Evolutionary conservation across 2,888 invertebrate genomes (phyloP), one percentile per base, ranked within the genome.

Genomic region (Capitulum mitella): DNA sequence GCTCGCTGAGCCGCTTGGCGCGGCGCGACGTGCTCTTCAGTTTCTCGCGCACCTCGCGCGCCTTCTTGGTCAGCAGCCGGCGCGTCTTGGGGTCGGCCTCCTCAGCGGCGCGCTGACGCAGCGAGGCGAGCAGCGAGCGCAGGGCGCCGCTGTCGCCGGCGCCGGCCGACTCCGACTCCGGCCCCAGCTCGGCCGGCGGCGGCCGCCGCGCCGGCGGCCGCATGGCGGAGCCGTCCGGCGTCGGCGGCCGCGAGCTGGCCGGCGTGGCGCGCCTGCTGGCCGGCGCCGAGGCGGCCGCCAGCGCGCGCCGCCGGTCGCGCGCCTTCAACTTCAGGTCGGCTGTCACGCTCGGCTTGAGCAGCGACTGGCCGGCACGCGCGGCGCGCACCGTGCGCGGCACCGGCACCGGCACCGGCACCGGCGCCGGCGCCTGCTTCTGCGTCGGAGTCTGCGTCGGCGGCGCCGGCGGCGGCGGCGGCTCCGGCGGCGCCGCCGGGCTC

Each of bases 351-450:
- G 90, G 89, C 48, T 86, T 87, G 6, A 90, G 90, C 84, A 91
- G 90, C 26, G 90, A 85, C 5, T 89, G 89, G 84, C 90, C 91
- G 84, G 91, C 90, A 54, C 91, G 91, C 70, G n/a, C 70, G 10
- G 70, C 12, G 26, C 40, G 70, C 37, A 70, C 19, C 6, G 70
- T 70, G 26, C 32, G 64, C 34, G 85, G 6, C 91, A 89, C 58
- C 91, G 90, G 85, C 6, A n/a, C n/a, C 34, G 85, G 6, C 91
- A 89, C 58, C 91, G 90, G 85, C 6, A n/a, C n/a, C 91, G 89
- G 58, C 91, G 90, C 29, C 91, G 91, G 83, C 91, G 90, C 83
- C 91, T 92, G 90, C 91, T 91, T 75, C 91, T 84, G 75, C 90
- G 84, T 1, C 88, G 87, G 81, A n/a, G 70, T 37, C 37, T 16